Evolutionary conservation across 2,113 vertebrate genomes (phyloP), one percentile per base, ranked within the genome.

Genomic region (Xyrauchen texanus): DNA sequence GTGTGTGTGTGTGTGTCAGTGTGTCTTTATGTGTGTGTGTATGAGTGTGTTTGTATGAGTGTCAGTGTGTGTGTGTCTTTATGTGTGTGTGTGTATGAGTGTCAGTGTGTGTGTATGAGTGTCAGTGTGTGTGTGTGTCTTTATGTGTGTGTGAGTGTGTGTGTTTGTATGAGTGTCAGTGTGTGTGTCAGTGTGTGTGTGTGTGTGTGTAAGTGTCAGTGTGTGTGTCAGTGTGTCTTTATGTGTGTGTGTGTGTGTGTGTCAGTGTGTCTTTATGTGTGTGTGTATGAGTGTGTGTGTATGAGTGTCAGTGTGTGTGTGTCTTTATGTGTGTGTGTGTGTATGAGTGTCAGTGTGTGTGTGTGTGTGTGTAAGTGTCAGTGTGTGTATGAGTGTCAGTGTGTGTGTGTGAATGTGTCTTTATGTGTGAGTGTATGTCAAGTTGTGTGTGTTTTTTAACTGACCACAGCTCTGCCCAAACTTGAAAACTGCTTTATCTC

Each of bases 1-100:
- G 34, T 73, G 53, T n/a, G n/a, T n/a, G n/a, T n/a, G n/a, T 1
- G 21, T 1, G 21, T n/a, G n/a, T n/a, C n/a, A n/a, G n/a, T n/a
- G n/a, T n/a, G n/a, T n/a, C n/a, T n/a, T n/a, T n/a, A n/a, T 34
- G 21, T 34, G 21, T 34, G 21, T 34, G 3, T 34, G 21, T 34
- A 34, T 34, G 3, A 1, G 21, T 34, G 3, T 34, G 3, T 34
- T 8, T 34, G 61, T 74, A 12, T 60, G 69, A 15, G 70, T 73
- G 21, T 61, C 11, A 53, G 60, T 76, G 51, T 77, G 51, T 12
- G 21, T 66, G 78, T 65, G 61, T n/a, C n/a, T n/a, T n/a, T 80
- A 34, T 16, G 64, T 49, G 69, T 67, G 57, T 63, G 68, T 69
- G 16, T 58, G 58, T 72, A 0, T 53, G n/a, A n/a, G 67, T 79